These are phyloP conservation scores for Aramus guarauna DNA, from an alignment of 2,113 vertebrate species.

Conservation along the genomic window DNA sequence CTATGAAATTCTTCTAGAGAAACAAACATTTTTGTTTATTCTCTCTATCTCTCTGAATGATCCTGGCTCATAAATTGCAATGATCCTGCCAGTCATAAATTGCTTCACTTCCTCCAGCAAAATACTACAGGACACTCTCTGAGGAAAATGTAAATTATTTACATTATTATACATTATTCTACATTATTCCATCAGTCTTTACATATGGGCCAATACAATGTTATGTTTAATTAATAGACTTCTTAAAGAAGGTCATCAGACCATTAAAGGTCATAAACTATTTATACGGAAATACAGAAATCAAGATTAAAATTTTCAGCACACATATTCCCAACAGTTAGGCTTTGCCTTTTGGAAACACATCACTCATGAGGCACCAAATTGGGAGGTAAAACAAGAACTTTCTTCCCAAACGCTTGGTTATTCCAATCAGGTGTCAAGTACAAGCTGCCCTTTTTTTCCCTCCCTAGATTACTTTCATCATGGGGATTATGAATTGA, in stretches of 20 bases:
- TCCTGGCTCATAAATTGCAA: background rate
- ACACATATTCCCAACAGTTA: background rate
- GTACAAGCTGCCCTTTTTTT: background rate
- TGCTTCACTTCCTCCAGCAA: background rate
- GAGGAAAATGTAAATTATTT: background rate
- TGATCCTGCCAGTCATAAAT: background rate
- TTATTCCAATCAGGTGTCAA: background rate
- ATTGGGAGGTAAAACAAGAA: background rate
- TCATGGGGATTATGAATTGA: background rate
- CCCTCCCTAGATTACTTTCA: background rate
- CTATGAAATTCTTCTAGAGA: background rate
- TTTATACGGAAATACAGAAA: background rate
- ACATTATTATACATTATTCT: background rate
- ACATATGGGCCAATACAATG: background rate
- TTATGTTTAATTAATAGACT: background rate
- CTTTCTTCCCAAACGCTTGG: background rate
- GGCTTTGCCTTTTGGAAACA: background rate
- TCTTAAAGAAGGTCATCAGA: background rate
- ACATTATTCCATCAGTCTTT: background rate
- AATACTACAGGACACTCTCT: background rate
- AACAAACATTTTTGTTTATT: background rate
- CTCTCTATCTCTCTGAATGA: background rate
- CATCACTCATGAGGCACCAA: background rate
- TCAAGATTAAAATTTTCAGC: background rate
- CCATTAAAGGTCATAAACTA: background rate